phyloP scores from a whole-genome alignment of 2,888 invertebrate genomes.

The Ferdinandea cuprea region DNA sequence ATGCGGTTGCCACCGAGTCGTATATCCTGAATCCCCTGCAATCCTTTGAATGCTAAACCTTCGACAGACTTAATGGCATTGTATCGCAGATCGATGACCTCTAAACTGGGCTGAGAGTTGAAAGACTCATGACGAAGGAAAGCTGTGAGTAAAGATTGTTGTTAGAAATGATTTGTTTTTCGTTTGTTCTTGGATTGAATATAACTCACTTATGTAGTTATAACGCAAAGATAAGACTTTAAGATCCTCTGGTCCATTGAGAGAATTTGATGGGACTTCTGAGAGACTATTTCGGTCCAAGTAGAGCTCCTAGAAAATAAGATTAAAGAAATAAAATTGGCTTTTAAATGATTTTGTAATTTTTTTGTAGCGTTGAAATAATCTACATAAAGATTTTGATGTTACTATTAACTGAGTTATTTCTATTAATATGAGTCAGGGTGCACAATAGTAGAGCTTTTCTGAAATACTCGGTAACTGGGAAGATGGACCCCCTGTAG shows the following conservation, averaged over 20 bases:
- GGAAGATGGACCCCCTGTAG: no score
- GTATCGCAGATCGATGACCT: constrained; percentile 90
- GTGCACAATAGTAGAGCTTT: no score
- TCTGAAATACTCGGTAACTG: no score
- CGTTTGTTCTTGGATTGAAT: no score
- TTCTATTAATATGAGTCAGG: no score
- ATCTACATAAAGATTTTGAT: no score
- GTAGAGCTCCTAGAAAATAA: constrained; percentile 87
- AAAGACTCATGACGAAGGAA: constrained; percentile 88
- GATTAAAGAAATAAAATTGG: not conserved
- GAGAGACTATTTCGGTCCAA: constrained; percentile 92
- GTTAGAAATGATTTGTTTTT: no score
- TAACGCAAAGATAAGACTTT: constrained; percentile 89
- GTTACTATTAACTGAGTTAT: no score
- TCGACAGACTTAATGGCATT: constrained; percentile 91
- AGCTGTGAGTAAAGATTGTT: constrained; percentile 86
- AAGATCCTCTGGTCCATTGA: constrained; percentile 91
- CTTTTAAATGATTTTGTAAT: not conserved
- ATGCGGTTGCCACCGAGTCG: constrained; percentile 91
- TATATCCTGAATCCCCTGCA: constrained; percentile 87
- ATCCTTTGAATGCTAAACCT: constrained; percentile 88
- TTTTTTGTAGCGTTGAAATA: not conserved
- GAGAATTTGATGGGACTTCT: constrained; percentile 89
- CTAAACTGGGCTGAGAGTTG: constrained; percentile 87
- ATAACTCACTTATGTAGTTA: constrained; percentile 90